Evolutionary conservation across 2,797 vertebrate genomes (phyloP).

Genomic region (Pseudocheirus occidentalis): DNA sequence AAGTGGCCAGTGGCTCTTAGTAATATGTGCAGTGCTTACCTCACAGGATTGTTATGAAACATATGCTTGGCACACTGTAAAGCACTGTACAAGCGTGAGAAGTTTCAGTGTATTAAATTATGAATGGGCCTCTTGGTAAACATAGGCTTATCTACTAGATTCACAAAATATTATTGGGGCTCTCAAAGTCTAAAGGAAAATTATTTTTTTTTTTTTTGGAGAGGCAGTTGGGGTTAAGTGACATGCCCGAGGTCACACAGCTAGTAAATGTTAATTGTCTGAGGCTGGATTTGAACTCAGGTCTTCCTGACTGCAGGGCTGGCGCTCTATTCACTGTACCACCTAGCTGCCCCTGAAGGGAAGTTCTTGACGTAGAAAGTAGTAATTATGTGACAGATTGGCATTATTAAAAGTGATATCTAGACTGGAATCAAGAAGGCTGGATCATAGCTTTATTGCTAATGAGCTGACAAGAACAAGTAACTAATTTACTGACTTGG

Average conservation of each 20-base stretch:
- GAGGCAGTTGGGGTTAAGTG: too few relatives aligned
- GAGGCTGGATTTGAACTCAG: too few relatives aligned
- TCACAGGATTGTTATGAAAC: background rate
- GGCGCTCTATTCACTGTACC: too few relatives aligned
- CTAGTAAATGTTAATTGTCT: too few relatives aligned
- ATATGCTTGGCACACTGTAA: background rate
- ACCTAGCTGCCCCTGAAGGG: background rate
- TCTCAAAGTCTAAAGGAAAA: background rate
- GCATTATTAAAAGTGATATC: background rate
- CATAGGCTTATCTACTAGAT: background rate
- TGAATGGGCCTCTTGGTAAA: background rate
- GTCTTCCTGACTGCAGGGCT: too few relatives aligned
- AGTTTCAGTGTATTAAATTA: background rate
- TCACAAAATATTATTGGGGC: background rate
- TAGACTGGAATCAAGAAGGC: background rate
- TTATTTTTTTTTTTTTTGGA: too few relatives aligned
- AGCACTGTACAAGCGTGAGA: background rate
- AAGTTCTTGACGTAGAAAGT: background rate
- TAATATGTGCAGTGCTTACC: background rate
- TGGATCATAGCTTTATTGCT: background rate
- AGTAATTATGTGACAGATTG: background rate
- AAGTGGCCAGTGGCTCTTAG: background rate
- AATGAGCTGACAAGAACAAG: background rate
- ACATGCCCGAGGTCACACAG: too few relatives aligned
- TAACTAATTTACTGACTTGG: background rate